phyloP scores from a whole-genome alignment of 2,113 vertebrate genomes.

The Leucopternis melanops region DNA sequence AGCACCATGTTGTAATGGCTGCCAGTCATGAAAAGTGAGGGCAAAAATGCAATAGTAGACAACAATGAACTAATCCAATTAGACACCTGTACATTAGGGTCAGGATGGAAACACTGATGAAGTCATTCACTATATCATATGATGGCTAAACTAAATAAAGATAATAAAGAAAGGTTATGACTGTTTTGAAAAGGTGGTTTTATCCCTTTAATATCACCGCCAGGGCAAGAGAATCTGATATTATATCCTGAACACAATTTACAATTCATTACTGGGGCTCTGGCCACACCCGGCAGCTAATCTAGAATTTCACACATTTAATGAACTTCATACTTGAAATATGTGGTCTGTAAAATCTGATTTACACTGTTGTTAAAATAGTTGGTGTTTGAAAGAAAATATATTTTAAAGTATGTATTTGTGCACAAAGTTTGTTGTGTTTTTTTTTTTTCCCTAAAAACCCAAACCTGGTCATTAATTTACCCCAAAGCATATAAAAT shows the following conservation, averaged over 20 bases:
- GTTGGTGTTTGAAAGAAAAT: conserved; percentile 54
- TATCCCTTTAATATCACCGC: neutral
- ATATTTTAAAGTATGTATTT: conserved; percentile 59
- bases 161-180: neutral
- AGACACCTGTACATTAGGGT: neutral
- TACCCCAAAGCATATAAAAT: conserved; percentile 52
- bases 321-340: conserved; percentile 77
- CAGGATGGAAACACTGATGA: neutral
- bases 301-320: conserved; percentile 77
- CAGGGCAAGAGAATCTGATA: conserved; percentile 13
- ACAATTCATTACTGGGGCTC: conserved; percentile 61
- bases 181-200: conserved; percentile 22
- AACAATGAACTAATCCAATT: neutral
- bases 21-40: too few species aligned
- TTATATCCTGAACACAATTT: conserved; percentile 59
- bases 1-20: too few species aligned
- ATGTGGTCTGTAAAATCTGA: conserved; percentile 74
- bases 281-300: conserved; percentile 69
- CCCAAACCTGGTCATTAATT: conserved; percentile 57
- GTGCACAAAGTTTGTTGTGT: conserved; percentile 36
- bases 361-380: conserved; percentile 72
- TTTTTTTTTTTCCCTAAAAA: neutral
- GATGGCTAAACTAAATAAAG: neutral
- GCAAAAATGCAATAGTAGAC: too few species aligned
- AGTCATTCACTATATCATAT: neutral